Evolutionary conservation across 2,888 invertebrate species (phyloP).

Genomic region (Aplocera efformata): DNA sequence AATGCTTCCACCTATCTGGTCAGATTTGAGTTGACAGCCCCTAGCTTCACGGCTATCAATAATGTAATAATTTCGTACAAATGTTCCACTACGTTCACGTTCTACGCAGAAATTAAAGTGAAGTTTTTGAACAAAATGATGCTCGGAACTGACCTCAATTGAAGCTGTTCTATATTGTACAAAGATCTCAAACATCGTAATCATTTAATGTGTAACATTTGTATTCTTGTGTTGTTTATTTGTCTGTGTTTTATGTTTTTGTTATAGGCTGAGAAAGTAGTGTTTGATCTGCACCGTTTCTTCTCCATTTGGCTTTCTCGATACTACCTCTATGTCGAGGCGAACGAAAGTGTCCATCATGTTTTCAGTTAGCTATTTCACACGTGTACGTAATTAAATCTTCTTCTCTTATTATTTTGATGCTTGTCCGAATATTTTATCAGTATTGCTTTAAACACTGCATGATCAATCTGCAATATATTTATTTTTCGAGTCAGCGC

Average conservation of each 20-base stretch:
- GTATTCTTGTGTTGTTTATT: slow-evolving; percentile 34
- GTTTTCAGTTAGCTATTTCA: slow-evolving; percentile 57
- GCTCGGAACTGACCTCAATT: neutral
- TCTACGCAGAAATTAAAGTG: no score
- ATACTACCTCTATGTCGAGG: slow-evolving; percentile 59
- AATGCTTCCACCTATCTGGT: no score
- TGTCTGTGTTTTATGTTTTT: slow-evolving; percentile 50
- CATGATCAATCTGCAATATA: no score
- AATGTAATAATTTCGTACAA: no score
- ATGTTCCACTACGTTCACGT: no score
- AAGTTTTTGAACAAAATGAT: no score
- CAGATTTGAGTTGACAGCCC: no score
- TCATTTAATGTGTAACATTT: slow-evolving; percentile 10
- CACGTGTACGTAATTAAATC: slow-evolving; percentile 65
- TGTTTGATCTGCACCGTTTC: slow-evolving; percentile 88
- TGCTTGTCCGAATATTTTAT: slow-evolving; percentile 9
- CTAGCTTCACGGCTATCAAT: no score
- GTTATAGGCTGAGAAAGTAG: slow-evolving; percentile 88
- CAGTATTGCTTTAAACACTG: neutral
- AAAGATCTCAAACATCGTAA: no score
- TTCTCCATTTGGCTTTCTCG: slow-evolving; percentile 86
- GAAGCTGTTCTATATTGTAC: no score
- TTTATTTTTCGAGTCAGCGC: no score
- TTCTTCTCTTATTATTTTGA: slow-evolving; percentile 26
- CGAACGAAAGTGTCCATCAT: slow-evolving; percentile 57